Conservation (phyloP, 2,113 vertebrate genomes). For the Baryphthengus martii region DNA sequence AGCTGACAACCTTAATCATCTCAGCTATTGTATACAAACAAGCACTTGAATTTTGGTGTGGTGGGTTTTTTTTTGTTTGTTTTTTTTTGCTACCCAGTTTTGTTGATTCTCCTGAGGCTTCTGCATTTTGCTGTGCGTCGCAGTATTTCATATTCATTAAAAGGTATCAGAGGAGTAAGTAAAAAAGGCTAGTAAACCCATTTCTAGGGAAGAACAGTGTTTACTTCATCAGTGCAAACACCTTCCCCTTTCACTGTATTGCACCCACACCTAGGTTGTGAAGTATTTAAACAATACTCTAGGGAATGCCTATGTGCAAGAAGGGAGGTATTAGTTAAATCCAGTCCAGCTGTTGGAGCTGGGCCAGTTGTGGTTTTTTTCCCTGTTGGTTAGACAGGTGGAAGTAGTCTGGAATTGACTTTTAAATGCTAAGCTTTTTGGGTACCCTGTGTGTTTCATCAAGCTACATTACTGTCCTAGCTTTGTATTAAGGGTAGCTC, state of each 20-base stretch:
- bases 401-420: conserved; percentile 9
- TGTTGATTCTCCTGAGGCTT: neutral
- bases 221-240: neutral
- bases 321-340: neutral
- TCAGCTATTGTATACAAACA: neutral
- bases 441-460: neutral
- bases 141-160: neutral
- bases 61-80: too few species aligned
- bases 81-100: neutral
- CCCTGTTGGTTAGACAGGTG: neutral
- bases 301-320: neutral
- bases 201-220: neutral
- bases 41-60: neutral
- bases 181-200: neutral
- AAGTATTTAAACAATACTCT: neutral
- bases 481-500: neutral
- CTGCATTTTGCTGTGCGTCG: neutral
- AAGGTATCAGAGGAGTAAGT: neutral
- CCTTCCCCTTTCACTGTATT: neutral
- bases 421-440: neutral
- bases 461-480: neutral
- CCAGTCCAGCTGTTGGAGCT: neutral
- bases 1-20: neutral
- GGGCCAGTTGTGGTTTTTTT: neutral
- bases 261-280: neutral